These are phyloP conservation scores for Oxyura jamaicensis DNA, from an alignment of 2,113 vertebrate genomes.

Conservation along the genomic window DNA sequence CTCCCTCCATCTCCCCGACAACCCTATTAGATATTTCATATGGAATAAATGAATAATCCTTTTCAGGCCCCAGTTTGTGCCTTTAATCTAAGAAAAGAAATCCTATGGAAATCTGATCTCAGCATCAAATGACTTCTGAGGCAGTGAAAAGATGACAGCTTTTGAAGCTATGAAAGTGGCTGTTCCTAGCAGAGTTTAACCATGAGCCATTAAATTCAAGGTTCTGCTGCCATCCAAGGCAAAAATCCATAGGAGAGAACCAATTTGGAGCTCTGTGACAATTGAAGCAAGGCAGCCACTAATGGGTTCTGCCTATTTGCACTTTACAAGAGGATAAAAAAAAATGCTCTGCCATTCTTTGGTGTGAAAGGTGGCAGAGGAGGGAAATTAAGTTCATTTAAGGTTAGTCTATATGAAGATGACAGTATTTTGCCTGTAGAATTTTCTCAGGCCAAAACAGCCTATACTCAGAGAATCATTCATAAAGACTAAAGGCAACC, in stretches of 20 bases:
- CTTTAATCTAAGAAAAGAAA: conserved; percentile 25
- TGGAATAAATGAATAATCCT: neutral
- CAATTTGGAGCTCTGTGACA: neutral
- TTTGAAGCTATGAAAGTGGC: conserved; percentile 5
- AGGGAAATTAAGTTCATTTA: neutral
- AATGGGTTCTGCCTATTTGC: neutral
- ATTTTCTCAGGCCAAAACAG: neutral
- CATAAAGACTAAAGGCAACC: neutral
- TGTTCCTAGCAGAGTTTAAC: neutral
- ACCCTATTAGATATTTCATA: neutral
- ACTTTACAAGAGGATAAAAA: neutral
- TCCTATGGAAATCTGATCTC: neutral
- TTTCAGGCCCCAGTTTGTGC: neutral
- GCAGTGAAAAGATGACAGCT: conserved; percentile 25
- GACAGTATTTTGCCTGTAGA: neutral
- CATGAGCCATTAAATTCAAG: conserved; percentile 27
- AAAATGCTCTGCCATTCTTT: neutral
- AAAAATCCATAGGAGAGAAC: conserved; percentile 7
- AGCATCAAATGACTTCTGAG: conserved; percentile 14
- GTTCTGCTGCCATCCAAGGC: conserved; percentile 4
- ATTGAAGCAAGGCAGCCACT: conserved; percentile 19
- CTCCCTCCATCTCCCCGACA: neutral
- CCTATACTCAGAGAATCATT: neutral
- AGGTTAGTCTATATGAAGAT: neutral
- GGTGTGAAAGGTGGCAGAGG: neutral